Evolutionary conservation across 2,797 vertebrate species (phyloP), one percentile per base, ranked within the genome.

Genomic region (Triplophysa yarkandensis): DNA sequence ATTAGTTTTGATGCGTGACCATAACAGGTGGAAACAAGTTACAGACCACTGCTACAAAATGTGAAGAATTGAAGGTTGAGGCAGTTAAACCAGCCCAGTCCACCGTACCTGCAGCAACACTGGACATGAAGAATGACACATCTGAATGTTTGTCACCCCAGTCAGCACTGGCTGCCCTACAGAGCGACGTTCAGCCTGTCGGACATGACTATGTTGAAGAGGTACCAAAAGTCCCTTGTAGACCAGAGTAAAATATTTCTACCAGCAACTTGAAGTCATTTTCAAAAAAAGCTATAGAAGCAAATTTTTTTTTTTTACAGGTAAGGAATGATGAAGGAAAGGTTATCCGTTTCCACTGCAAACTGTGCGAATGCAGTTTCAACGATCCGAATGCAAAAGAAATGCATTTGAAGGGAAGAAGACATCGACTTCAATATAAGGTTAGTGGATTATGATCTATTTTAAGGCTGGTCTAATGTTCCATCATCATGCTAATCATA

Each of bases 321-420:
- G 97, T 99, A 74, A 91, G 97, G 76, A 99, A 99, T 6, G 97
- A 99, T 90, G 97, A 99, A 91, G 96, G 97, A 57, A 98, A 98
- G 87, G 97, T 99, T 72, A 99, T 99, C 77, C 93, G 97, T 34
- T 99, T 98, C 87, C 96, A 98, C 71, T 99, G 97, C 87, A 99
- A 99, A 83, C 92, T 99, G 32, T 99, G 97, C 48, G 97, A 98
- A 87, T 98, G 97, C 86, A 98, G 97, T 78, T 98, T 98, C 85
- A 99, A 99, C 76, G 97, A 98, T 85, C 97, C 97, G 4, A 99
- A 99, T 68, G 97, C 97, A 30, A 98, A 99, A 84, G 97, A 98
- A 84, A 98, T 99, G 97, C 97, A 99, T 78, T 88, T 98, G 21
- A 98, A 98, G 87, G 97, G 97, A 25, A 90, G 97, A 9, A 84